Evolutionary conservation across 2,888 invertebrate species (phyloP).

Genomic region (Eueremaeus valkanovi): DNA sequence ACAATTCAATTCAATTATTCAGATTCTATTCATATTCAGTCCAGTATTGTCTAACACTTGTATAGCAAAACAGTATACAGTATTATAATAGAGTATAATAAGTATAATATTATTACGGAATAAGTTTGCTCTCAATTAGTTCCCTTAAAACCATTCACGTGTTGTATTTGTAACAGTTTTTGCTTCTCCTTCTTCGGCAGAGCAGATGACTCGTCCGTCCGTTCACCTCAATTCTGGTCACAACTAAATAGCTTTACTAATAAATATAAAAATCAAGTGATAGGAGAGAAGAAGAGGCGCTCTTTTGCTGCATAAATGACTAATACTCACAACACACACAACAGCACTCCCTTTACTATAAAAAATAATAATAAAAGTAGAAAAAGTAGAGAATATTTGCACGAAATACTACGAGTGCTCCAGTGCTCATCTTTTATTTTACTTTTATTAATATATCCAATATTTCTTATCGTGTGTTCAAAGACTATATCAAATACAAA

Average conservation of each 20-base stretch:
- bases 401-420: background rate
- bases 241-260: background rate
- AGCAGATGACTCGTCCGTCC: background rate
- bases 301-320: background rate
- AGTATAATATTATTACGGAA: background rate
- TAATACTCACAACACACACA: background rate
- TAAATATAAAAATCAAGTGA: background rate
- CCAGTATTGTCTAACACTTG: too few species aligned
- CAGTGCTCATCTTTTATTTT: background rate
- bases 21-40: too few species aligned
- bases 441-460: background rate
- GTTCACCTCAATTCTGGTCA: slow-evolving; percentile 26
- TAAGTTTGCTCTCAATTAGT: slow-evolving; percentile 7
- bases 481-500: background rate
- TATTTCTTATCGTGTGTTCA: background rate
- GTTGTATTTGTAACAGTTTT: slow-evolving; percentile 22
- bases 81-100: too few species aligned
- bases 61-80: too few species aligned
- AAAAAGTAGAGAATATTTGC: background rate
- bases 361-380: background rate
- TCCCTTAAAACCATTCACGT: background rate
- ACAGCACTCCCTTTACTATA: slow-evolving; percentile 6
- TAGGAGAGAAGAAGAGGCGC: slow-evolving; percentile 1
- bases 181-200: background rate
- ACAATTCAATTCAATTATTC: too few species aligned